These are phyloP conservation scores for Gryllus bimaculatus DNA, from an alignment of 1,140 invertebrate species.

Conservation along the genomic window DNA sequence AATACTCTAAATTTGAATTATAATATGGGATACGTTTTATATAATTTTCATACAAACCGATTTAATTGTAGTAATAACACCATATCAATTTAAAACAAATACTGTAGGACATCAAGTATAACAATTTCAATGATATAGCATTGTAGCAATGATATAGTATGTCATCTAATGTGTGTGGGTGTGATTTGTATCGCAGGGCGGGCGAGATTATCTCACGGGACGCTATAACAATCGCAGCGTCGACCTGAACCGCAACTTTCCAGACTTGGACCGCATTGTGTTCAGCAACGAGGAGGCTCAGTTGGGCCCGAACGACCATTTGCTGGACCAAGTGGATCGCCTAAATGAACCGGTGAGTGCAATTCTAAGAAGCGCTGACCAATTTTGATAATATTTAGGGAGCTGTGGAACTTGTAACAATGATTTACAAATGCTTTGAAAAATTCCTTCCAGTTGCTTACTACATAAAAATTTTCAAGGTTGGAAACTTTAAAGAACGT, in stretches of 20 bases:
- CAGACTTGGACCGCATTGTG: constrained; percentile 69
- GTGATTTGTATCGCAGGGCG: constrained; percentile 40
- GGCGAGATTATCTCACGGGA: constrained; percentile 64
- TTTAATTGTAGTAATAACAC: no score
- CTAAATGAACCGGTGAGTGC: constrained; percentile 52
- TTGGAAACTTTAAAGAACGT: no score
- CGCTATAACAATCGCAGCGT: constrained; percentile 70
- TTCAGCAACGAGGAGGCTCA: constrained; percentile 52
- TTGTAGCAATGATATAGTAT: no score
- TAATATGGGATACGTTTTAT: no score
- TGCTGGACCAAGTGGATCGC: constrained; percentile 50
- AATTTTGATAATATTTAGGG: not conserved
- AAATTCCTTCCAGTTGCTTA: not conserved
- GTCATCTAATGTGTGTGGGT: no score
- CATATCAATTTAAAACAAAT: no score
- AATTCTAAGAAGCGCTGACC: not conserved
- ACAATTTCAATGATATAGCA: no score
- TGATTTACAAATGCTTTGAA: not conserved
- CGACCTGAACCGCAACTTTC: constrained; percentile 84
- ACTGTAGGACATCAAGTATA: no score
- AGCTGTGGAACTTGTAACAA: not conserved
- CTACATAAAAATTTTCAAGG: not conserved
- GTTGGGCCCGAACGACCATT: constrained; percentile 55
- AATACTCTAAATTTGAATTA: no score
- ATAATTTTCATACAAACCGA: no score